Base-by-base conservation (phyloP, 1,140 invertebrate species). In the Octopus sinensis region DNA sequence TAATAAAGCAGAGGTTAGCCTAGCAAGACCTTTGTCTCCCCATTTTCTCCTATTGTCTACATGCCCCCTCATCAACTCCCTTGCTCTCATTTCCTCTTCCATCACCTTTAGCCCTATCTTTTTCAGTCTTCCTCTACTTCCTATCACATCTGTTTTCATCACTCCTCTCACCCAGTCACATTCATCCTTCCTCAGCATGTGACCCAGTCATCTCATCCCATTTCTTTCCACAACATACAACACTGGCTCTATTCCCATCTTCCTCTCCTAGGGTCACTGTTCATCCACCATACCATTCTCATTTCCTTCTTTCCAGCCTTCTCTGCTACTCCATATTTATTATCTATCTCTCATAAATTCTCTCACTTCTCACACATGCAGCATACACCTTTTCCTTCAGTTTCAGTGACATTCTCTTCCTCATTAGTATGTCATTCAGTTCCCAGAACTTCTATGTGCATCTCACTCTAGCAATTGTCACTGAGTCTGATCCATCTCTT, bases 391-490 rank as follows among this genome's bases (percentile, higher is more conserved):
- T 43, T 43, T 43, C 30, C 30, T 43, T 43, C 0, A 43, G 3
- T 43, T 43, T 43, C 30, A 43, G 30, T 43, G 30, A 43, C 30
- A 43, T 13, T 76, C 68, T n/a, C 4, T 23, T 23, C 53, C 56
- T 53, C 73, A 9, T 62, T 4, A 5, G n/a, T 12, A n/a, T 23
- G 17, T 23, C 23, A 62, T 56, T 12, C 79, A 51, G 13, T 77
- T n/a, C 30, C 79, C 17, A 73, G 54, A 17, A 52, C 81, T 53
- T 53, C 53, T 53, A 81, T 54, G 54, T n/a, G 53, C 56, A 76
- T 62, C 13, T 17, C 23, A 53, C 13, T 23, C n/a, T 43, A 43
- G 30, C 30, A 43, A 43, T 43, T 43, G 30, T 43, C 30, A 43
- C 30, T 43, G 30, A 43, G 30, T 43, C 30, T 43, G 30, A 43